Evolutionary conservation across 1,140 invertebrate species (phyloP).

Genomic region (Steinernema khuongi): DNA sequence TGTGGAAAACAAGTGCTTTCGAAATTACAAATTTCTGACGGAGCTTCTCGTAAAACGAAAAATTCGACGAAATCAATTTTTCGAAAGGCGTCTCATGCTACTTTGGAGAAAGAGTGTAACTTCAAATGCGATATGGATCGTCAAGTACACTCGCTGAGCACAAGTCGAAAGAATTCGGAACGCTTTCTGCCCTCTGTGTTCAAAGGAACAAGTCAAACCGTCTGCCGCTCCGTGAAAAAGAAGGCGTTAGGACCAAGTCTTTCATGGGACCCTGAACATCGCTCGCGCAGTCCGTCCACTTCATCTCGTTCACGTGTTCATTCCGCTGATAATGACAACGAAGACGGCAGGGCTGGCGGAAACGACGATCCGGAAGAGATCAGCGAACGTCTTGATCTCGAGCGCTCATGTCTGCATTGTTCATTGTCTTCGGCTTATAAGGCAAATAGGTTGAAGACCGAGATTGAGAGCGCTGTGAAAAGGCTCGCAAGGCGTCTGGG

Average conservation of each 20-base stretch:
- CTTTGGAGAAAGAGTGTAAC: neutral
- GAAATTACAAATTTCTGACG: too few species aligned
- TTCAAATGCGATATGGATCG: neutral
- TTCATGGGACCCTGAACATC: slow-evolving; percentile 56
- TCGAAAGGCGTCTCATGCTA: slow-evolving; percentile 18
- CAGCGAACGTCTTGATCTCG: neutral
- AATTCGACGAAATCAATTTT: neutral
- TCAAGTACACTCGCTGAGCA: neutral
- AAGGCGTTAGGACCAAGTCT: slow-evolving; percentile 50
- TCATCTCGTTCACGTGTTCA: slow-evolving; percentile 46
- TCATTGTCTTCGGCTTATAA: slow-evolving; percentile 6
- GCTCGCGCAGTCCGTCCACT: slow-evolving; percentile 45
- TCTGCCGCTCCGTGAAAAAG: too few species aligned
- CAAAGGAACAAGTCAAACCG: too few species aligned
- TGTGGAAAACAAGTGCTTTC: too few species aligned
- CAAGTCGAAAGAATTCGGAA: slow-evolving; percentile 26
- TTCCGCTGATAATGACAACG: slow-evolving; percentile 49
- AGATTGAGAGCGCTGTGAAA: slow-evolving; percentile 56
- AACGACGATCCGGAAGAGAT: slow-evolving; percentile 22
- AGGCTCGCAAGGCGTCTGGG: slow-evolving; percentile 46
- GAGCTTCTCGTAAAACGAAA: neutral
- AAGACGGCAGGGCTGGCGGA: slow-evolving; percentile 11
- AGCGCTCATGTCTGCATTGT: slow-evolving; percentile 17
- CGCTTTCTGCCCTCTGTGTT: slow-evolving; percentile 24
- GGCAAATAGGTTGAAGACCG: slow-evolving; percentile 38